Conservation (phyloP, 2,113 vertebrate species). For the Boleophthalmus pectinirostris region DNA sequence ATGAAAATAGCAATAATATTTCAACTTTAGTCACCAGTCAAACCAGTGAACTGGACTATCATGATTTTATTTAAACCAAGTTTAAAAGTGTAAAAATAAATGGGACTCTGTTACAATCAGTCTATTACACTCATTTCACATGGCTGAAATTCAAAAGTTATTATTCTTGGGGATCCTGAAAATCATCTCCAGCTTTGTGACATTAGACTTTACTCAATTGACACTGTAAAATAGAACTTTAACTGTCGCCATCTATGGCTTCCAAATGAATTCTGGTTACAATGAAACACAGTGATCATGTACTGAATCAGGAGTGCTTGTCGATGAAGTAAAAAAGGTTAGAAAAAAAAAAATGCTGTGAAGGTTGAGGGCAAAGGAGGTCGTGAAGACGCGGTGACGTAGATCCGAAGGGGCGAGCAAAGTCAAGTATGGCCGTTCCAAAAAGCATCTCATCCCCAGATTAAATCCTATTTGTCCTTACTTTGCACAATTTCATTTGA, state of each 20-base stretch:
- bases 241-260: slow-evolving; percentile 20
- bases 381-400: background rate
- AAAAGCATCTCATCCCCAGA: slow-evolving; percentile 5
- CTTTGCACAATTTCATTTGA: slow-evolving; percentile 6
- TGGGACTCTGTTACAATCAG: too few relatives aligned
- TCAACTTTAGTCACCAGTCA: too few relatives aligned
- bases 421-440: slow-evolving; percentile 3
- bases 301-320: background rate
- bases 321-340: slow-evolving; percentile 9
- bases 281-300: slow-evolving; percentile 5
- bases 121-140: too few relatives aligned
- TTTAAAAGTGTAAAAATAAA: too few relatives aligned
- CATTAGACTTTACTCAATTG: too few relatives aligned
- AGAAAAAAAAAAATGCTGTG: background rate
- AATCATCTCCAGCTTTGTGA: too few relatives aligned
- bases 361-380: background rate
- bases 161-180: too few relatives aligned
- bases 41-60: too few relatives aligned
- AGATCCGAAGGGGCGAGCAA: background rate
- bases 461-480: slow-evolving; percentile 14
- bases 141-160: too few relatives aligned
- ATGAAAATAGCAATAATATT: too few relatives aligned
- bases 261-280: slow-evolving; percentile 31
- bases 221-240: background rate
- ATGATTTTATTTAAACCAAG: too few relatives aligned